Conservation (phyloP, 2,113 vertebrate genomes). For the Strigops habroptila region DNA sequence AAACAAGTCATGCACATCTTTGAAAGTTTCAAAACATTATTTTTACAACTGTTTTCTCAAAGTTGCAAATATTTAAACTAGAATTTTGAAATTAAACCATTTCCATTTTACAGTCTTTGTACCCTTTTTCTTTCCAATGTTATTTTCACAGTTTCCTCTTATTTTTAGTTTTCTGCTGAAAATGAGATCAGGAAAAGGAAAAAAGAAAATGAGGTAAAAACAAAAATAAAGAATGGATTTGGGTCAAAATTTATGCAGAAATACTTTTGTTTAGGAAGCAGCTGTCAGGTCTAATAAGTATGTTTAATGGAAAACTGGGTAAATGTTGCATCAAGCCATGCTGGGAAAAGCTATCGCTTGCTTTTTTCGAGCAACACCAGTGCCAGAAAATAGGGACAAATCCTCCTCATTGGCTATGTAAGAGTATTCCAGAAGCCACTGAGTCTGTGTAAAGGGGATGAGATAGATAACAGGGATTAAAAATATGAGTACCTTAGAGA, state of each 20-base stretch:
- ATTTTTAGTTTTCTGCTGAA: background rate
- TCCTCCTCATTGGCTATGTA: background rate
- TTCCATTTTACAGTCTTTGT: background rate
- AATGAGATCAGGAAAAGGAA: background rate
- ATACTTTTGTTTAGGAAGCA: background rate
- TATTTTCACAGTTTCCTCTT: background rate
- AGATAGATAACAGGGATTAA: background rate
- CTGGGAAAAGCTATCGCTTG: background rate
- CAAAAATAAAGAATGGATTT: background rate
- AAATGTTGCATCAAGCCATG: background rate
- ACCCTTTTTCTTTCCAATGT: background rate
- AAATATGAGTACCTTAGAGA: background rate
- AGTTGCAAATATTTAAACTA: background rate
- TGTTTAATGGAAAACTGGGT: background rate
- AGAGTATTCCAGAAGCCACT: background rate
- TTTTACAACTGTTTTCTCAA: background rate
- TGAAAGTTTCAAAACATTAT: background rate
- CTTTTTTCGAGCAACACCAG: background rate
- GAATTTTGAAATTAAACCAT: background rate
- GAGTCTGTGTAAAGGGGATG: background rate
- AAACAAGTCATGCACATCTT: background rate
- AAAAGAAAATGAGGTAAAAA: background rate
- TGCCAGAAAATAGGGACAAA: background rate
- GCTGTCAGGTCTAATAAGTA: background rate
- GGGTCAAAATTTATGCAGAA: conserved; percentile 1